Percentiles rank a stretch among this genome's conserved stretches.
These are phyloP conservation scores for Hydractinia symbiolongicarpus DNA, from an alignment of 30 jellyfish, hydroid and myxozoan genomes.

Conservation along the genomic window DNA sequence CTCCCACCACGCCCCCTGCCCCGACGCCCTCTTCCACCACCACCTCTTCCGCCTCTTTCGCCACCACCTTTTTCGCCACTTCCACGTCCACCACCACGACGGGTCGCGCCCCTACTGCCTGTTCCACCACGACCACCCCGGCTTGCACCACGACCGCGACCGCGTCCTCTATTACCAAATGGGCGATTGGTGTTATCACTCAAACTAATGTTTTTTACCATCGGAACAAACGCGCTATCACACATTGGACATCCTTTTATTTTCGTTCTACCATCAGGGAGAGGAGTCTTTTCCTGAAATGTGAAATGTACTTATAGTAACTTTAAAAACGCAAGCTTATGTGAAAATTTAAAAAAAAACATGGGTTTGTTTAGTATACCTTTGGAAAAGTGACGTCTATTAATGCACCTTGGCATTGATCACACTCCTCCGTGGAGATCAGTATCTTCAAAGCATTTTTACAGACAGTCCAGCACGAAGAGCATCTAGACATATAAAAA, in stretches of 20 bases:
- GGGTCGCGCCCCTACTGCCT: conserved; percentile 50
- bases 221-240: conserved; percentile 41
- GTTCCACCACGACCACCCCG: conserved; percentile 63
- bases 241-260: conserved; percentile 73
- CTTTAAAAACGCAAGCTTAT: neutral
- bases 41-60: conserved; percentile 52
- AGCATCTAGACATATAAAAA: conserved; percentile 47
- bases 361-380: conserved; percentile 14
- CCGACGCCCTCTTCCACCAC: conserved; percentile 56
- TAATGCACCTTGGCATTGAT: conserved; percentile 61
- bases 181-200: conserved; percentile 35
- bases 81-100: conserved; percentile 53
- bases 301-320: neutral
- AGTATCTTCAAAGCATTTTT: conserved; percentile 54
- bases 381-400: conserved; percentile 69
- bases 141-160: conserved; percentile 53
- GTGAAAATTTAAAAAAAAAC: too few species aligned
- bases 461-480: conserved; percentile 37
- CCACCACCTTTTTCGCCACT: conserved; percentile 51
- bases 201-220: neutral
- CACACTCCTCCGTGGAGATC: conserved; percentile 49
- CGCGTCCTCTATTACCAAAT: conserved; percentile 33
- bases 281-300: conserved; percentile 33
- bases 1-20: conserved; percentile 53
- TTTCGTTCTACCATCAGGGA: conserved; percentile 11